Evolutionary conservation across 1,140 invertebrate species (phyloP).

Genomic region (Drosophila mojavensis): DNA sequence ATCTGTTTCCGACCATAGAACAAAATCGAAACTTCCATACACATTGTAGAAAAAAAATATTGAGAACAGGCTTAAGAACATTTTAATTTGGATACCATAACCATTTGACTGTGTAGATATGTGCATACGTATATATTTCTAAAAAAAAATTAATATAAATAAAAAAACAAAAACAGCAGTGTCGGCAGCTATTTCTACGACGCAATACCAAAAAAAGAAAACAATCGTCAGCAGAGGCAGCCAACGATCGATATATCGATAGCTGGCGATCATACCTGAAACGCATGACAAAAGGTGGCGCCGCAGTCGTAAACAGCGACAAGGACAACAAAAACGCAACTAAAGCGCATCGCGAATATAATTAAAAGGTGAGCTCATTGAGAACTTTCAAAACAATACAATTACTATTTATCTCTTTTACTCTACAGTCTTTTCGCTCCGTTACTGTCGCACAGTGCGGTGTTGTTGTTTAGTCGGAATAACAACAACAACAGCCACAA

Average conservation of each 20-base stretch:
- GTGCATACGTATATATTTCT: slow-evolving; percentile 33
- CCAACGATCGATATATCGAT: slow-evolving; percentile 53
- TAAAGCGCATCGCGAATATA: slow-evolving; percentile 10
- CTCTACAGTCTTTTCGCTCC: slow-evolving; percentile 1
- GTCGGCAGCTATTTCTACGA: slow-evolving; percentile 49
- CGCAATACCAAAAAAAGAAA: slow-evolving; percentile 54
- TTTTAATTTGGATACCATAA: slow-evolving; percentile 8
- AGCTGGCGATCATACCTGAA: slow-evolving; percentile 25
- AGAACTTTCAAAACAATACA: slow-evolving; percentile 1
- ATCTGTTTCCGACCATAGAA: slow-evolving; percentile 23
- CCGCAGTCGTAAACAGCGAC: slow-evolving; percentile 28
- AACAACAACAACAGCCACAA: slow-evolving; percentile 2
- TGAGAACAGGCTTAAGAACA: slow-evolving; percentile 13
- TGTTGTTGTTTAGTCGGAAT: slow-evolving; percentile 30
- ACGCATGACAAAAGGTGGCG: slow-evolving; percentile 39
- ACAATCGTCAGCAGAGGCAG: slow-evolving; percentile 17
- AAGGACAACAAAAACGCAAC: slow-evolving; percentile 32
- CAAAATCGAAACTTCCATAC: slow-evolving; percentile 49
- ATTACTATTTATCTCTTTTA: not conserved
- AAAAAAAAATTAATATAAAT: not conserved
- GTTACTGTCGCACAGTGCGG: not conserved
- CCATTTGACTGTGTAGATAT: slow-evolving; percentile 34
- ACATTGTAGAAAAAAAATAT: slow-evolving; percentile 29
- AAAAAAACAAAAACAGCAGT: slow-evolving; percentile 19
- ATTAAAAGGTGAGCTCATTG: slow-evolving; percentile 27